These are phyloP conservation scores for Lithophane leautieri DNA, from an alignment of 2,888 invertebrate species.

Conservation along the genomic window DNA sequence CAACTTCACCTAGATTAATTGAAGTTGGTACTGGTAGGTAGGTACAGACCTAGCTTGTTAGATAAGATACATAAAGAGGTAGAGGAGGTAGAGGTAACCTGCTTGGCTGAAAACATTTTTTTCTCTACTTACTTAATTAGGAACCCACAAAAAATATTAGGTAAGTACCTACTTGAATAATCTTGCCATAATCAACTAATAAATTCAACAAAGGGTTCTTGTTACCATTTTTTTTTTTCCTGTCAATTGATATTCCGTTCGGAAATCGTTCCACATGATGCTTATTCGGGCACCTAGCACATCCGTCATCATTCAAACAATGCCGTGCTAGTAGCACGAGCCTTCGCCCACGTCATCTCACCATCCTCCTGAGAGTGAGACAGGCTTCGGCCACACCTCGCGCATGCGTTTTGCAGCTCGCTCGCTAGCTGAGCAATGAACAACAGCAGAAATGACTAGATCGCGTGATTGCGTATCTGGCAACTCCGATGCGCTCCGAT, in stretches of 20 bases:
- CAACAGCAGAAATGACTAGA: background rate
- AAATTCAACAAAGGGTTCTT: background rate
- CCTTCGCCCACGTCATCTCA: background rate
- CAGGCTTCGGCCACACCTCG: background rate
- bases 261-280: background rate
- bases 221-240: background rate
- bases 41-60: background rate
- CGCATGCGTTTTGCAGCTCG: slow-evolving; percentile 22
- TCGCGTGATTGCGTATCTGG: background rate
- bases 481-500: background rate
- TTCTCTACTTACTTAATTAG: background rate
- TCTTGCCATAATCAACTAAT: background rate
- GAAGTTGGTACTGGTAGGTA: background rate
- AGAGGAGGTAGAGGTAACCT: background rate
- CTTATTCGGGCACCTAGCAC: background rate
- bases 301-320: background rate
- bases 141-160: background rate
- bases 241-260: background rate
- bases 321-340: background rate
- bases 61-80: background rate
- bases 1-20: background rate
- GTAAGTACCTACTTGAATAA: background rate
- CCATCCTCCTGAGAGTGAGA: background rate
- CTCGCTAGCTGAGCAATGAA: background rate
- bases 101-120: background rate